Evolutionary conservation across 2,888 invertebrate species (phyloP).

Genomic region (Pharmacophagus antenor): DNA sequence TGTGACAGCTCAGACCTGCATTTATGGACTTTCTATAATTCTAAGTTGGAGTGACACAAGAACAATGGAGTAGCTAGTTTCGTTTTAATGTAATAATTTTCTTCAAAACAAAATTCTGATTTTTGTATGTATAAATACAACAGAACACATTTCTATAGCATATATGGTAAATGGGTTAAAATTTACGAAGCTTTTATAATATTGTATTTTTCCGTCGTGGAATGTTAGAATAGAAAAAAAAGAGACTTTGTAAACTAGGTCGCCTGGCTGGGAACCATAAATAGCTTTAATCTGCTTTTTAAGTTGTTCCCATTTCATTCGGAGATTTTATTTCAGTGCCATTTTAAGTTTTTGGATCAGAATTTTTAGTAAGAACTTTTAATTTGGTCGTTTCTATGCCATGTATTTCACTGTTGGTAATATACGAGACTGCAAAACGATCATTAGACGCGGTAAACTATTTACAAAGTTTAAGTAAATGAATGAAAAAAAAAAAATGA

Average conservation of each 20-base stretch:
- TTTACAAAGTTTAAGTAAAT: background rate
- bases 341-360: background rate
- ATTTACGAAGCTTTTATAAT: background rate
- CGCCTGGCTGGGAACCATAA: slow-evolving; percentile 32
- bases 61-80: no score
- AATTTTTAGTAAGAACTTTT: background rate
- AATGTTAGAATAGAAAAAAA: slow-evolving; percentile 7
- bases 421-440: background rate
- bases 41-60: no score
- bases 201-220: background rate
- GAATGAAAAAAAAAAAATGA: background rate
- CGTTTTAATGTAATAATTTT: no score
- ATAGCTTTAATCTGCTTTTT: slow-evolving; percentile 32
- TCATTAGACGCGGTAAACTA: background rate
- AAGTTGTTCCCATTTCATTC: slow-evolving; percentile 13
- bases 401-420: no score
- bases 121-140: background rate
- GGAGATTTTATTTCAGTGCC: slow-evolving; percentile 1
- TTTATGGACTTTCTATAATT: no score
- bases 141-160: background rate
- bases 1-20: no score
- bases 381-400: background rate
- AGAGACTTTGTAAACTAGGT: slow-evolving; percentile 30
- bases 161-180: background rate
- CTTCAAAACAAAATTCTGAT: no score